phyloP scores from a whole-genome alignment of 1,140 invertebrate species.

The Drosophila bifasciata region DNA sequence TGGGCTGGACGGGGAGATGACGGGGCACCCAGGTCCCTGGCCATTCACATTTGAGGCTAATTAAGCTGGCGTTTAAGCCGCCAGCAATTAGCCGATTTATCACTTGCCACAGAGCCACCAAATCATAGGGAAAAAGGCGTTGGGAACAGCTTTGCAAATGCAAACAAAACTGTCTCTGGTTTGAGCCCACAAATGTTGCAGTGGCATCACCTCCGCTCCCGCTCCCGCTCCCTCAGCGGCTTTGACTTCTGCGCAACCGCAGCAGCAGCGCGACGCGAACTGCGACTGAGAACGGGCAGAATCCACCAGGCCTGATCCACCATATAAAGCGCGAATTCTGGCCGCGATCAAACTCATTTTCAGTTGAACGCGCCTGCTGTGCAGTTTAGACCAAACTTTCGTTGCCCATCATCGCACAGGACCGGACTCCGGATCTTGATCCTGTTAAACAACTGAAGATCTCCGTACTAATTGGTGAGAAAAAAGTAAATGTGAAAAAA shows the following conservation, averaged over 20 bases:
- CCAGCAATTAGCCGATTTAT: conserved; percentile 75
- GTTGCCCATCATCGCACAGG: conserved; percentile 8
- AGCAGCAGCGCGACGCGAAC: conserved; percentile 1
- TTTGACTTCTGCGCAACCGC: conserved; percentile 34
- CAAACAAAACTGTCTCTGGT: conserved; percentile 48
- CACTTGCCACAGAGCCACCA: conserved; percentile 51
- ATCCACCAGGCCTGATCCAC: conserved; percentile 52
- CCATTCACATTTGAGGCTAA: conserved; percentile 62
- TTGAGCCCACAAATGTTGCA: conserved; percentile 21
- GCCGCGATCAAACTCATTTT: conserved; percentile 62
- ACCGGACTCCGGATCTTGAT: not conserved
- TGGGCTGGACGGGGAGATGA: no score
- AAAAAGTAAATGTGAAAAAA: conserved; percentile 8
- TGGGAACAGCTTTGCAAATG: conserved; percentile 46
- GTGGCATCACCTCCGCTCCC: conserved; percentile 35
- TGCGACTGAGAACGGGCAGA: conserved; percentile 55
- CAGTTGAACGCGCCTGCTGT: conserved; percentile 45
- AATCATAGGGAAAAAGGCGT: conserved; percentile 48
- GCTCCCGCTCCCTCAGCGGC: conserved; percentile 3
- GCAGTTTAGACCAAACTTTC: conserved; percentile 15
- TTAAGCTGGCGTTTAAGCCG: conserved; percentile 62
- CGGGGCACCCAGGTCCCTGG: conserved; percentile 21
- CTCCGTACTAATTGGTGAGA: not conserved
- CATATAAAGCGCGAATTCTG: conserved; percentile 72
- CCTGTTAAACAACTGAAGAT: conserved; percentile 9